These are phyloP conservation scores for Parnassius apollo DNA, from an alignment of 2,888 invertebrate species.

Conservation along the genomic window DNA sequence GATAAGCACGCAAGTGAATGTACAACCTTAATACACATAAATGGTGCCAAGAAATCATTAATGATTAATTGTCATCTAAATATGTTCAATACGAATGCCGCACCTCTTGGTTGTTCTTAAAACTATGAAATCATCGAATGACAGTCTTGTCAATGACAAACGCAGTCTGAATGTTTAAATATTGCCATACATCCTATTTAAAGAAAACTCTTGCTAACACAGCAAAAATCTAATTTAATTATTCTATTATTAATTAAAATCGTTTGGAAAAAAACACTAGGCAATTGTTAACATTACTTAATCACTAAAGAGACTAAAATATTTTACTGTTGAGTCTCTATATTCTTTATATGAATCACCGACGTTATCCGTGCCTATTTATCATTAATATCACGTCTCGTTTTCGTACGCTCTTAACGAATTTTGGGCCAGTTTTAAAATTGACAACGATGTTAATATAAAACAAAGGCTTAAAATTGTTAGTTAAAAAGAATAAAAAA, in stretches of 20 bases:
- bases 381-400: neutral
- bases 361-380: neutral
- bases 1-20: conserved; percentile 59
- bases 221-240: neutral
- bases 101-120: too few species aligned
- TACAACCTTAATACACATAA: conserved; percentile 47
- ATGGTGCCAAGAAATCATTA: conserved; percentile 20
- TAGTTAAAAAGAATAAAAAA: too few species aligned
- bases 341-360: too few species aligned
- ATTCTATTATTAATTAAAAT: neutral
- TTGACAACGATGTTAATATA: neutral
- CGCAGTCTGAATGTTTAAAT: too few species aligned
- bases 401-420: neutral
- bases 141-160: too few species aligned
- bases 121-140: too few species aligned
- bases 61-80: conserved; percentile 14
- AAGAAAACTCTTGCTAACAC: too few species aligned
- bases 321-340: neutral
- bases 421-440: conserved; percentile 39
- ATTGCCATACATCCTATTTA: too few species aligned
- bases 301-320: neutral
- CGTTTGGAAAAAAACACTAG: neutral
- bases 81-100: neutral
- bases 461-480: too few species aligned
- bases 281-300: neutral